Evolutionary conservation across 53 echinoderm and acorn worm genomes (phyloP).

Genomic region (Mesocentrotus franciscanus): DNA sequence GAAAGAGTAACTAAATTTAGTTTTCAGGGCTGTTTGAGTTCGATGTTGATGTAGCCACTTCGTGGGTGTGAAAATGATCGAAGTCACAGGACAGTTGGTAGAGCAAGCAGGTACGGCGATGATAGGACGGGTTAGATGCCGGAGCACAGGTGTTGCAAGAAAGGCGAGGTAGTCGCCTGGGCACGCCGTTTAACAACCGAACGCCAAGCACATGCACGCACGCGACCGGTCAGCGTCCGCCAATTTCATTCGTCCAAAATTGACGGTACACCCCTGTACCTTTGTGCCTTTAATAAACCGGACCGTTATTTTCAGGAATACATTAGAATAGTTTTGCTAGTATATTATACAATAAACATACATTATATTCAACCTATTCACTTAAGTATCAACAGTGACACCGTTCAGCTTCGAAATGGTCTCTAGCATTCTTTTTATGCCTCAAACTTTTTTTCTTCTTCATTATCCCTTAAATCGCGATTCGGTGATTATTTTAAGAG

Average conservation of each 20-base stretch:
- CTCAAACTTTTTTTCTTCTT: too few relatives aligned
- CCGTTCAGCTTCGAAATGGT: not conserved
- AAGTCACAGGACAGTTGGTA: slow-evolving; percentile 24
- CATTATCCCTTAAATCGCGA: not conserved
- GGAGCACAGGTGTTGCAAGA: slow-evolving; percentile 35
- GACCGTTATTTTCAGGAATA: not conserved
- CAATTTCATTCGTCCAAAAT: not conserved
- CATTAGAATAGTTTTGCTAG: too few relatives aligned
- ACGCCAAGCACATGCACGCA: not conserved
- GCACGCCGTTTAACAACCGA: not conserved
- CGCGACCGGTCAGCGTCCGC: not conserved
- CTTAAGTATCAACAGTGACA: not conserved
- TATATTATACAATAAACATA: too few relatives aligned
- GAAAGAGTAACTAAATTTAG: not conserved
- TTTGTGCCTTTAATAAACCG: not conserved
- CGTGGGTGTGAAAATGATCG: slow-evolving; percentile 36
- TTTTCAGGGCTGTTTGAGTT: not conserved
- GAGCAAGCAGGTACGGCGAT: slow-evolving; percentile 15
- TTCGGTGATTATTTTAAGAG: not conserved
- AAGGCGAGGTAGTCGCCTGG: not conserved
- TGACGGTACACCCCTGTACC: not conserved
- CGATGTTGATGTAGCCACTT: slow-evolving; percentile 21
- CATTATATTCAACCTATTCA: not conserved
- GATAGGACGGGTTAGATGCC: not conserved
- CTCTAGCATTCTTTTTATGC: too few relatives aligned